A percentile compares a stretch with the other conserved stretches of the same genome.
phyloP scores from a whole-genome alignment of 2,888 invertebrate genomes.

The Rhagophthalmus giganteus region DNA sequence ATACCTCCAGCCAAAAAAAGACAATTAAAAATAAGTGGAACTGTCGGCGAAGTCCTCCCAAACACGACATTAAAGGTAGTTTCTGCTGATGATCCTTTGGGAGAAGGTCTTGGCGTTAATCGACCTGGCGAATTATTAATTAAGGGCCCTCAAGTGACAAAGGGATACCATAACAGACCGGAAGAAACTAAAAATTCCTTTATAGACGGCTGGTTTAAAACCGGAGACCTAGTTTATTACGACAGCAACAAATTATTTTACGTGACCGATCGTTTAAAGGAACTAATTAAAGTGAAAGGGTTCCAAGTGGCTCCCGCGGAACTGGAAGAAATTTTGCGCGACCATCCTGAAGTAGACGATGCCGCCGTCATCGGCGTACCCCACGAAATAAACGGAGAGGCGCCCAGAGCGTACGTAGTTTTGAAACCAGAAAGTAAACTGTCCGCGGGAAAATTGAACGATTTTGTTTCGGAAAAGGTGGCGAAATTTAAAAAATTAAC shows the following conservation, averaged over 20 bases:
- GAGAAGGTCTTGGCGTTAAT: constrained; percentile 42
- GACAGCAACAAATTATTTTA: constrained; percentile 68
- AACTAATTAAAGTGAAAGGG: constrained; percentile 59
- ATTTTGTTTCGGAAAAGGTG: constrained; percentile 67
- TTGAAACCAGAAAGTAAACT: constrained; percentile 53
- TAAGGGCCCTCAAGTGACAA: constrained; percentile 81
- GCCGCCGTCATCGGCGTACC: constrained; percentile 80
- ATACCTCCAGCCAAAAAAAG: background rate
- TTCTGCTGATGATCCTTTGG: constrained; percentile 51
- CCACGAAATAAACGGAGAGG: constrained; percentile 68
- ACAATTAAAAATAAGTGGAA: no score
- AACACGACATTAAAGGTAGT: constrained; percentile 69
- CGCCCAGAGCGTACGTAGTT: constrained; percentile 73
- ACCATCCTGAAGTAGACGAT: constrained; percentile 73
- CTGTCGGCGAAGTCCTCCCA: constrained; percentile 63
- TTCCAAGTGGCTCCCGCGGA: constrained; percentile 85
- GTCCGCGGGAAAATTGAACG: constrained; percentile 60
- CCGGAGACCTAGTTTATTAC: constrained; percentile 63
- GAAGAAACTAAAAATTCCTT: constrained; percentile 72
- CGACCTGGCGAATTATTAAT: constrained; percentile 74
- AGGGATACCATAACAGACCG: constrained; percentile 74
- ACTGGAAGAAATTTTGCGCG: constrained; percentile 70
- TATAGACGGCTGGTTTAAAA: constrained; percentile 73
- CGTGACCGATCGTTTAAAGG: constrained; percentile 77
- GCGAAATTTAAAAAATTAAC: constrained; percentile 72